phyloP scores from a whole-genome alignment of 2,888 invertebrate species.

The Thera britannica region DNA sequence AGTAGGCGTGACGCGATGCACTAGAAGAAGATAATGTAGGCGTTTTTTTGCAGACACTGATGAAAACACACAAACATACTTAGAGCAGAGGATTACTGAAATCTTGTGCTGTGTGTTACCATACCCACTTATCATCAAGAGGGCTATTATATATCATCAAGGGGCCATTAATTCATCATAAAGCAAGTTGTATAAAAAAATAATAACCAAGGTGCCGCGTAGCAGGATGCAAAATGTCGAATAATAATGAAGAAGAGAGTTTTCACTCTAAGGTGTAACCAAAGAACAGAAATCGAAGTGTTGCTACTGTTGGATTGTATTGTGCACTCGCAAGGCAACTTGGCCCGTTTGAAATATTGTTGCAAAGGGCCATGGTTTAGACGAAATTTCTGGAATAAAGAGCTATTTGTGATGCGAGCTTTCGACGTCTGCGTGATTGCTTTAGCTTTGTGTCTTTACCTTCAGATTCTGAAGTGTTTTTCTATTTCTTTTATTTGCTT shows the following conservation, averaged over 20 bases:
- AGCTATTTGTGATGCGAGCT: constrained; percentile 42
- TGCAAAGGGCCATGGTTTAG: constrained; percentile 42
- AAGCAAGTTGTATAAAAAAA: too few relatives aligned
- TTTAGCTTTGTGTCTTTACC: constrained; percentile 35
- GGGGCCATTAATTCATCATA: too few relatives aligned
- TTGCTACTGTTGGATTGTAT: constrained; percentile 8
- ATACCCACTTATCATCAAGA: too few relatives aligned
- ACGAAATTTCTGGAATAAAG: constrained; percentile 47
- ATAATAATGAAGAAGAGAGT: too few relatives aligned
- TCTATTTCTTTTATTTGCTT: background rate
- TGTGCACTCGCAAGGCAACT: constrained; percentile 30
- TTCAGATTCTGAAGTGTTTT: constrained; percentile 12
- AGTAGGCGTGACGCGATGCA: too few relatives aligned
- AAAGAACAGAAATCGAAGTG: background rate
- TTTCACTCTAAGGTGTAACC: background rate
- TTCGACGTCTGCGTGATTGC: constrained; percentile 36
- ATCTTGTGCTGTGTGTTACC: too few relatives aligned
- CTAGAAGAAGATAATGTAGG: too few relatives aligned
- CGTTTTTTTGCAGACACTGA: too few relatives aligned
- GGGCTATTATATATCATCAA: too few relatives aligned
- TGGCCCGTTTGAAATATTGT: constrained; percentile 53
- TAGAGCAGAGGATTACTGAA: too few relatives aligned
- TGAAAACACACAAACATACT: too few relatives aligned
- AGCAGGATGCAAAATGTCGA: background rate
- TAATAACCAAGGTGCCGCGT: too few relatives aligned